These are phyloP conservation scores for Toxotes jaculatrix DNA, from an alignment of 2,113 vertebrate species.

Conservation along the genomic window DNA sequence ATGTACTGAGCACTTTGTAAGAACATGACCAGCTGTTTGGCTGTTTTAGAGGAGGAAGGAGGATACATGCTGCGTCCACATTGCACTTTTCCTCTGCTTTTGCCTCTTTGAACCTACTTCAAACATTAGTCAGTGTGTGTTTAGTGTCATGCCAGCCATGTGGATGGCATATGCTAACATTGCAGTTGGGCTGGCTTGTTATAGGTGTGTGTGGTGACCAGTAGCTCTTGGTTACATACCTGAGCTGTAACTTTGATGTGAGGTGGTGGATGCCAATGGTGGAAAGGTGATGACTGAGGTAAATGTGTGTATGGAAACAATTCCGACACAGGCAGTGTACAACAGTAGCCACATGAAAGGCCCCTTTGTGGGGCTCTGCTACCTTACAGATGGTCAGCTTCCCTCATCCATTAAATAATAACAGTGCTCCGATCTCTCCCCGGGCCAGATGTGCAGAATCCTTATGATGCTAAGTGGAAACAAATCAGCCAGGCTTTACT, in stretches of 20 bases:
- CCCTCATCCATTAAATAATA: constrained; percentile 82
- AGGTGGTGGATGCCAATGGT: constrained; percentile 50
- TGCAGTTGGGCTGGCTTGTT: constrained; percentile 75
- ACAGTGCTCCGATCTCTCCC: constrained; percentile 60
- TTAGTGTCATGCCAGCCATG: constrained; percentile 90
- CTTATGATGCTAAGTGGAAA: constrained; percentile 64
- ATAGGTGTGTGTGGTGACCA: constrained; percentile 79
- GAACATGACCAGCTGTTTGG: constrained; percentile 70
- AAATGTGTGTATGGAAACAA: constrained; percentile 83
- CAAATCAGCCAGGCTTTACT: constrained; percentile 60
- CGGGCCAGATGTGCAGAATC: constrained; percentile 79
- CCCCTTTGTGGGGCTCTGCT: constrained; percentile 82
- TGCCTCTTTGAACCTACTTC: constrained; percentile 85
- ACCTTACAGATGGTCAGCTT: constrained; percentile 84
- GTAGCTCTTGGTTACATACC: constrained; percentile 86
- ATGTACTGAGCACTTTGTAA: constrained; percentile 52
- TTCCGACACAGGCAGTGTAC: constrained; percentile 79
- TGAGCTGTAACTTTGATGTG: constrained; percentile 87
- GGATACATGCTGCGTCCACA: constrained; percentile 80
- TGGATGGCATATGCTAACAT: constrained; percentile 90
- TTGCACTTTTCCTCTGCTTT: constrained; percentile 75
- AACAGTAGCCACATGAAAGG: constrained; percentile 89
- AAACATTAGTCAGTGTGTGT: constrained; percentile 83
- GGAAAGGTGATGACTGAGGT: constrained; percentile 72
- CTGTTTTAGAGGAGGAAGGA: constrained; percentile 59